Evolutionary conservation across 2,888 invertebrate genomes (phyloP).

Genomic region (Cephonodes hylas): DNA sequence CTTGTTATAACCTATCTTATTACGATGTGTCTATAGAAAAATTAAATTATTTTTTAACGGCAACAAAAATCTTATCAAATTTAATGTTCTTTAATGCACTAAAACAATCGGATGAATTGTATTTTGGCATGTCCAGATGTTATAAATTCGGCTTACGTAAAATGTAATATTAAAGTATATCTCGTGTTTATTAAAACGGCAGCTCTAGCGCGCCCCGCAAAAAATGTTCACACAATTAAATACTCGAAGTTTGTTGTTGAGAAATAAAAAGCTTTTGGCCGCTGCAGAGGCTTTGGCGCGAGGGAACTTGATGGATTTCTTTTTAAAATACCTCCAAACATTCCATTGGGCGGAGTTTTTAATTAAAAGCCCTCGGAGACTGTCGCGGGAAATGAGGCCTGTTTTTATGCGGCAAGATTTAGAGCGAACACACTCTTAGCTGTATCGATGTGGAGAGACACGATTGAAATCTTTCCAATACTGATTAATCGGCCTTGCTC

Average conservation of each 20-base stretch:
- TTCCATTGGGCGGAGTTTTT: not conserved
- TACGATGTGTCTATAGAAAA: too few relatives aligned
- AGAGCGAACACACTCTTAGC: not conserved
- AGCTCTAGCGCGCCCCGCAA: not conserved
- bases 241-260: not conserved
- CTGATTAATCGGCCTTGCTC: too few relatives aligned
- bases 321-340: not conserved
- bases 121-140: too few relatives aligned
- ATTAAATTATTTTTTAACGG: too few relatives aligned
- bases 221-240: slow-evolving; percentile 1
- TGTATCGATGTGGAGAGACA: not conserved
- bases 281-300: not conserved
- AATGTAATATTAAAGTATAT: not conserved
- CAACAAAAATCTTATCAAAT: too few relatives aligned
- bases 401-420: not conserved
- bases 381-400: not conserved
- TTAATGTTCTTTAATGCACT: too few relatives aligned
- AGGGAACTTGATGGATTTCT: slow-evolving; percentile 5
- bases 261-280: slow-evolving; percentile 3
- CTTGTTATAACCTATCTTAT: too few relatives aligned
- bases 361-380: not conserved
- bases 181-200: not conserved
- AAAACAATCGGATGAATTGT: too few relatives aligned
- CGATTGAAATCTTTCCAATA: too few relatives aligned
- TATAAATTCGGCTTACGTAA: not conserved